Percentiles rank a stretch among this genome's conserved stretches.
Conservation (phyloP, 1,140 invertebrate species). For the Papilio aristodemus region DNA sequence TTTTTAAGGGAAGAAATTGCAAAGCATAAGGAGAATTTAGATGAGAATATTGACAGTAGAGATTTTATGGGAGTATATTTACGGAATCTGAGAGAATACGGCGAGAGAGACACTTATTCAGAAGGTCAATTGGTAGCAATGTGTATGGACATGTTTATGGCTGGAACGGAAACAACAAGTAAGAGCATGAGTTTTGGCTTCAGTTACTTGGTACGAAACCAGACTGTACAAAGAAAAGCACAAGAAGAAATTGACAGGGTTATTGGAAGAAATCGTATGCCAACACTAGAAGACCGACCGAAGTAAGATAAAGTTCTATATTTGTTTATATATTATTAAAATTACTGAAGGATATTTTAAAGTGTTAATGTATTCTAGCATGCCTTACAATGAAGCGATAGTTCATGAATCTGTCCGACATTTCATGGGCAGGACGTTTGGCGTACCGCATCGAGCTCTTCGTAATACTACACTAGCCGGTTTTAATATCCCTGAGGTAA, state of each 20-base stretch:
- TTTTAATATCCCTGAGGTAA: constrained; percentile 88
- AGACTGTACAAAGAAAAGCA: constrained; percentile 89
- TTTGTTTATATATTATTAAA: constrained; percentile 22
- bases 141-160: constrained; percentile 91
- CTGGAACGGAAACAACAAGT: constrained; percentile 90
- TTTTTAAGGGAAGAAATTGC: constrained; percentile 87
- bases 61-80: constrained; percentile 94
- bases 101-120: constrained; percentile 78
- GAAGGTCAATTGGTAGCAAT: constrained; percentile 88
- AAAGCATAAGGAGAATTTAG: constrained; percentile 86
- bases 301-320: constrained; percentile 79
- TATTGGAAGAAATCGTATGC: constrained; percentile 85
- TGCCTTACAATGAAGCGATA: constrained; percentile 90
- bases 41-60: constrained; percentile 82
- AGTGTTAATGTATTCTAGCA: constrained; percentile 75
- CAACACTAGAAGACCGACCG: constrained; percentile 85
- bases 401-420: constrained; percentile 88
- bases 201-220: constrained; percentile 87
- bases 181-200: constrained; percentile 90
- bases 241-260: constrained; percentile 90
- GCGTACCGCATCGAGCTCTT: constrained; percentile 88
- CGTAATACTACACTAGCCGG: constrained; percentile 86
- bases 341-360: background rate
- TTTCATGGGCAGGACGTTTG: constrained; percentile 89
- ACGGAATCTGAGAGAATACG: constrained; percentile 82